Base-by-base conservation (phyloP, 2,888 invertebrate species). In the Eupithecia vulgata region DNA sequence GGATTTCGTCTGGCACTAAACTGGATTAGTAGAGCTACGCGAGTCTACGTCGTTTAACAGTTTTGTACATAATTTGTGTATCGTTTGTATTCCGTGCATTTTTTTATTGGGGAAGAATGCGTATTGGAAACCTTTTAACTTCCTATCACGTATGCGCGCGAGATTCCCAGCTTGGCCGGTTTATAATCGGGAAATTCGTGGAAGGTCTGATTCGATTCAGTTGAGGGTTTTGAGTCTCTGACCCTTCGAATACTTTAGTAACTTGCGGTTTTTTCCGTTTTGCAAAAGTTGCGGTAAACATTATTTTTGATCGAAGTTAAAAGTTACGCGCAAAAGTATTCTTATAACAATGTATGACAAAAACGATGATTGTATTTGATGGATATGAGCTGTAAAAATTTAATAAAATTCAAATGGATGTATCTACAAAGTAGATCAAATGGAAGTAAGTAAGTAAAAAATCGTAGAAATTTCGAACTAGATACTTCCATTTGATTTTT, bases 131-230 rank as follows among this genome's bases (percentile, higher is more conserved):
- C 79, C 81, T 73, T 84, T 85, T 82, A 83, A 84, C 84, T 78
- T 85, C 83, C 81, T 84, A 85, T 87, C 86, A 87, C 86, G 85
- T 88, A 86, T 85, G 83, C 81, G 78, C 77, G 80, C 79, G 76
- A 82, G 79, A 85, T 88, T 87, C 84, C 79, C 86, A 86, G 84
- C 85, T 84, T 87, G 84, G 85, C 88, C 86, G 88, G 88, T 91
- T 90, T 83, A 81, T 87, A 87, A 88, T 87, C 87, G 85, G 89
- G 84, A 91, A 90, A 88, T 92, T 91, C 92, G 89, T 85, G 88
- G 92, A 93, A 92, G 90, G 87, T 78, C 82, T 81, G 80, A 71
- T 70, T 76, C 74, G 77, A 77, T 77, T 77, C 80, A 81, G 78
- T 78, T 73, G 74, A 77, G 74, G 76, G 65, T 71, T 76, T 74